Percentiles rank a stretch among this genome's conserved stretches.
phyloP scores from a whole-genome alignment of 1,140 invertebrate species.

The Lordiphosa clarofinis region DNA sequence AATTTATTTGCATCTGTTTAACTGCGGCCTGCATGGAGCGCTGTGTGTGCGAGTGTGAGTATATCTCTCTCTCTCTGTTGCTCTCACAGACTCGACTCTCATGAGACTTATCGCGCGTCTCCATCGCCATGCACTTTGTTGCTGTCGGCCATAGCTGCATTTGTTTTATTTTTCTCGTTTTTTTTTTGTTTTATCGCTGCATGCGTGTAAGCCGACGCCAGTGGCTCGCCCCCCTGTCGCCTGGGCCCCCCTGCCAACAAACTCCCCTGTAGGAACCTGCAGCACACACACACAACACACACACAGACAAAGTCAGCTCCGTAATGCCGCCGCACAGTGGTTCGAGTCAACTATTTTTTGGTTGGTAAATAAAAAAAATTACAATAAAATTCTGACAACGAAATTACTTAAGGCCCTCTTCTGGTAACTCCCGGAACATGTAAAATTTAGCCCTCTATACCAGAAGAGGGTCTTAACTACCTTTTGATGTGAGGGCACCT shows the following conservation, averaged over 20 bases:
- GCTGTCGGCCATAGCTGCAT: constrained; percentile 31
- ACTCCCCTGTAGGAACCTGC: constrained; percentile 42
- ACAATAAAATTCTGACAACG: no score
- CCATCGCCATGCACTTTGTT: constrained; percentile 75
- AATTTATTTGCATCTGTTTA: constrained; percentile 77
- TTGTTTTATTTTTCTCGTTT: constrained; percentile 31
- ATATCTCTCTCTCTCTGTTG: constrained; percentile 21
- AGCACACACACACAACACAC: constrained; percentile 28
- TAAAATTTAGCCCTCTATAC: no score
- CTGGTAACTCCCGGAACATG: no score
- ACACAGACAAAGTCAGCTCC: constrained; percentile 37
- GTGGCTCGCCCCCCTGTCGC: constrained; percentile 28
- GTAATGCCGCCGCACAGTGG: constrained; percentile 13
- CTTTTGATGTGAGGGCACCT: no score
- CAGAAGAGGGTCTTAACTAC: no score
- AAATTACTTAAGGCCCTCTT: no score
- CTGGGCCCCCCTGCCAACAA: constrained; percentile 10
- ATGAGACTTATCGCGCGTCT: constrained; percentile 54
- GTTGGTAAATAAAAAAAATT: no score
- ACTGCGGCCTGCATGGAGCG: constrained; percentile 69
- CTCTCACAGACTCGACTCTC: constrained; percentile 11
- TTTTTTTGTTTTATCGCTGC: constrained; percentile 59
- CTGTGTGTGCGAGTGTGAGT: constrained; percentile 15
- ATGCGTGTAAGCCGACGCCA: constrained; percentile 72
- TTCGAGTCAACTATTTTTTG: background rate